These are phyloP conservation scores for Sinhomidia bicolor DNA, from an alignment of 2,888 invertebrate genomes.

Conservation along the genomic window DNA sequence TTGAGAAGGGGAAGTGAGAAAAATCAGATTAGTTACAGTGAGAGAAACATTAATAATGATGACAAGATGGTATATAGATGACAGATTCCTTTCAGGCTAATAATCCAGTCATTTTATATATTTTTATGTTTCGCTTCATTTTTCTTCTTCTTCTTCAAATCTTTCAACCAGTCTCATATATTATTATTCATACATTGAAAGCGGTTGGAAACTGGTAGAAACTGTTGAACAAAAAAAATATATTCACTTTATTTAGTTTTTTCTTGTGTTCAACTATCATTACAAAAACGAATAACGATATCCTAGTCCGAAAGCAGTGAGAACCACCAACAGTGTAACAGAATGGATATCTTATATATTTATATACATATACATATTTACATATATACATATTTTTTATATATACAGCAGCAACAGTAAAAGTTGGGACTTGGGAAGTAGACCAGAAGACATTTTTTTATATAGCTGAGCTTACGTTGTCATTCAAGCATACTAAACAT, in stretches of 20 bases:
- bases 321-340: neutral
- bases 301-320: neutral
- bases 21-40: slow-evolving; percentile 9
- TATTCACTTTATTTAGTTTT: neutral
- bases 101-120: slow-evolving; percentile 20
- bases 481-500: neutral
- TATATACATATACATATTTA: no score
- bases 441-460: neutral
- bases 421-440: neutral
- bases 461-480: neutral
- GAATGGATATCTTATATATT: no score
- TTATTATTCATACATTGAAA: neutral
- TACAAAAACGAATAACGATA: neutral
- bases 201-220: neutral
- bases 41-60: slow-evolving; percentile 59
- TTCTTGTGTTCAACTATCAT: neutral
- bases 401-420: no score
- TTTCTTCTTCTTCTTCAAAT: neutral
- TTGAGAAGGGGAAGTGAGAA: slow-evolving; percentile 26
- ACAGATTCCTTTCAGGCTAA: slow-evolving; percentile 62
- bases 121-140: no score
- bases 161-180: neutral
- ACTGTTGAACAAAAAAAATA: neutral
- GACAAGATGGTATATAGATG: slow-evolving; percentile 71
- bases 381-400: no score